Percentiles rank a stretch among this genome's conserved stretches.
These are phyloP conservation scores for Melanchra persicariae DNA, from an alignment of 2,888 invertebrate genomes.

Conservation along the genomic window DNA sequence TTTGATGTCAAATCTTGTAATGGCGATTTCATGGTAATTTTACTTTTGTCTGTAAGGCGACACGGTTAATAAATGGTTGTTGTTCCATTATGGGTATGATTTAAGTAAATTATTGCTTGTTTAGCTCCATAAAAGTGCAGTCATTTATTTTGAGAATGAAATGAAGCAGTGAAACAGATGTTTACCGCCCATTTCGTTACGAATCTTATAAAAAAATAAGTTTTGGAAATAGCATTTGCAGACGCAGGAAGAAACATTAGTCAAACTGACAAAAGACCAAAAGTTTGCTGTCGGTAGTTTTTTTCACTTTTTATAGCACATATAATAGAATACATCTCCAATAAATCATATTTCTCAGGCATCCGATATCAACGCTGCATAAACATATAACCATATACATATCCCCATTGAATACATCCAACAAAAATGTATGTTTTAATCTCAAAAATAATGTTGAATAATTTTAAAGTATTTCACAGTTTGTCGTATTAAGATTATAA, in stretches of 20 bases:
- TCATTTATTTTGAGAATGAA: slow-evolving; percentile 18
- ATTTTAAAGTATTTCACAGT: slow-evolving; percentile 67
- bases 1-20: slow-evolving; percentile 55
- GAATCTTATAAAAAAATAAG: neutral
- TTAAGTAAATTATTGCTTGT: slow-evolving; percentile 49
- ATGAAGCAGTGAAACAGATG: slow-evolving; percentile 18
- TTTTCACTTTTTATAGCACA: slow-evolving; percentile 18
- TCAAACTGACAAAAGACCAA: slow-evolving; percentile 9
- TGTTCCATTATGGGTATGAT: slow-evolving; percentile 37
- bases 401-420: neutral
- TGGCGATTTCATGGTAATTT: slow-evolving; percentile 61
- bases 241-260: neutral
- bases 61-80: slow-evolving; percentile 50
- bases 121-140: slow-evolving; percentile 28
- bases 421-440: slow-evolving; percentile 48
- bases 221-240: neutral
- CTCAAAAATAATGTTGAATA: slow-evolving; percentile 60
- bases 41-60: slow-evolving; percentile 49
- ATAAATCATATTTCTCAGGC: slow-evolving; percentile 35
- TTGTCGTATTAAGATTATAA: slow-evolving; percentile 70
- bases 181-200: slow-evolving; percentile 1
- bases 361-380: slow-evolving; percentile 43
- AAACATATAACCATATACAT: slow-evolving; percentile 22
- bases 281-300: neutral
- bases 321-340: slow-evolving; percentile 40